phyloP scores from a whole-genome alignment of 1,140 invertebrate species.

The Aplysia californica region DNA sequence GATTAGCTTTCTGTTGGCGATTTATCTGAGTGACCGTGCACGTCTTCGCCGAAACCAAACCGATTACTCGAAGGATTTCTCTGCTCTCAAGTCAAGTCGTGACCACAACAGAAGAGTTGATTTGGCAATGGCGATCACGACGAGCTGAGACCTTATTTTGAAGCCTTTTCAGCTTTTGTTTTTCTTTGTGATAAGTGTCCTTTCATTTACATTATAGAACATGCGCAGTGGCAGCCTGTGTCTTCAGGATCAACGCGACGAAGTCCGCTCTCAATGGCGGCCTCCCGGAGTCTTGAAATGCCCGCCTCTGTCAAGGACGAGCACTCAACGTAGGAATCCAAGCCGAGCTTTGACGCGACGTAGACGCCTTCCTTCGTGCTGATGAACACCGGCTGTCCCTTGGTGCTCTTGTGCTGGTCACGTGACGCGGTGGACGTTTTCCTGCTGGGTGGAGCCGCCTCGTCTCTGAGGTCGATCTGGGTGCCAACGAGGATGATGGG shows the following conservation, averaged over 20 bases:
- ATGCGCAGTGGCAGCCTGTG: slow-evolving; percentile 32
- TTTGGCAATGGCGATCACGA: too few relatives aligned
- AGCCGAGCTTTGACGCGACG: slow-evolving; percentile 76
- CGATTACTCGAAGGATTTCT: too few relatives aligned
- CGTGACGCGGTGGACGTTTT: slow-evolving; percentile 83
- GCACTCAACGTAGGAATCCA: slow-evolving; percentile 90
- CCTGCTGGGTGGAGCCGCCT: slow-evolving; percentile 75
- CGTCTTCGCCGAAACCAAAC: too few relatives aligned
- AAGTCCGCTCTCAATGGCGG: slow-evolving; percentile 36
- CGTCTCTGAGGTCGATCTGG: slow-evolving; percentile 59
- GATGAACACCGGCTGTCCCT: slow-evolving; percentile 66
- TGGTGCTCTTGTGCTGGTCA: background rate
- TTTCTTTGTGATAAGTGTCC: too few relatives aligned
- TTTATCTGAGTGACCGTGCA: too few relatives aligned
- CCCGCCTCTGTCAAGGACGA: slow-evolving; percentile 91
- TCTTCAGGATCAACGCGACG: slow-evolving; percentile 21
- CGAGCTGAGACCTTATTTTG: too few relatives aligned
- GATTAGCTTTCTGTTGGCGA: too few relatives aligned
- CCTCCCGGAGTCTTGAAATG: slow-evolving; percentile 66
- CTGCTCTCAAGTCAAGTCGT: too few relatives aligned
- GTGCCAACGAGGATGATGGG: slow-evolving; percentile 85
- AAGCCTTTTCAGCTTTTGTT: too few relatives aligned
- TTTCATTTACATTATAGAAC: slow-evolving; percentile 41
- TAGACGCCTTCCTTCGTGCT: slow-evolving; percentile 79
- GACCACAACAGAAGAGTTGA: too few relatives aligned